Evolutionary conservation across 2,888 invertebrate genomes (phyloP), one percentile per base, ranked within the genome.

Genomic region (Adela reaumurella): DNA sequence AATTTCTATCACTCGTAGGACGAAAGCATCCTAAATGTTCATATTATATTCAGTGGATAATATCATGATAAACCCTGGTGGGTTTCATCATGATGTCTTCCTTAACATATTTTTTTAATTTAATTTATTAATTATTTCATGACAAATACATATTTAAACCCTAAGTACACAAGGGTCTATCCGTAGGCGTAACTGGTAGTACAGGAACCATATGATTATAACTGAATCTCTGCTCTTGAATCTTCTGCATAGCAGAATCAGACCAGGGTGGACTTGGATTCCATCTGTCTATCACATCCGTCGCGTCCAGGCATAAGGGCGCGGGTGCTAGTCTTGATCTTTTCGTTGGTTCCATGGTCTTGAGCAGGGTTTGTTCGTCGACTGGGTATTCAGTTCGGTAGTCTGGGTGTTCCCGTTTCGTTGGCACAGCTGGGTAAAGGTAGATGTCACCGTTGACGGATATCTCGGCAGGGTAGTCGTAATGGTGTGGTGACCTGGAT

Each of bases 231-330:
- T 92, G 92, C 61, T 89, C 87, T 0, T 90, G 88, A 46, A 92
- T 83, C 64, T 92, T 91, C 58, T 89, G 89, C 19, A 91, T 73
- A 17, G 88, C 86, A 1, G 89, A 88, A 60, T 93, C 92, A 0
- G 91, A 91, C 92, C 92, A 92, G 0, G 91, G 90, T 0, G 91
- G 90, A 62, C 89, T 90, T 19, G 90, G 90, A 68, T 89, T 92
- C 92, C 91, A 92, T 52, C 91, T 85, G 57, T 92, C 91, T 72
- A 90, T 88, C 43, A 89, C 83, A 54, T 90, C 90, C 19, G 89
- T 86, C n/a, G 73, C 74, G 20, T 76, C 78, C 19, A 69, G 49
- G 19, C 64, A 60, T 2, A 68, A 55, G 5, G 68, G 62, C 0
- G 63, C 62, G 19, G 67, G 64, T 0, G 67, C 63, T 14, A 73